A percentile compares a stretch with the other conserved stretches of the same genome.
phyloP scores from a whole-genome alignment of 1,140 invertebrate species.

The Rhagoletis pomonella region DNA sequence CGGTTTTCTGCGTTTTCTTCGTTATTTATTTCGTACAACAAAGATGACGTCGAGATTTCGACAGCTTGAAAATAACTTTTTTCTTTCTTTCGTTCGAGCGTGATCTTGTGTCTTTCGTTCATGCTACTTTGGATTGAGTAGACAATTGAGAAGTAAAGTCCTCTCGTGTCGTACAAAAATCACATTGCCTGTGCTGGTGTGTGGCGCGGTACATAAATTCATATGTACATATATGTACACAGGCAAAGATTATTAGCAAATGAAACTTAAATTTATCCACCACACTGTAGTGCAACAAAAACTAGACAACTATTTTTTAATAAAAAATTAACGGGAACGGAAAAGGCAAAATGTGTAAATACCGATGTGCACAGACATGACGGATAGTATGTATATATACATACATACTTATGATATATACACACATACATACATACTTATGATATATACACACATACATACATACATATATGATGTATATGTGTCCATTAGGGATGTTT shows the following conservation, averaged over 20 bases:
- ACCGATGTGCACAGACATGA: background rate
- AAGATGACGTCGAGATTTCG: no score
- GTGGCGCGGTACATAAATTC: no score
- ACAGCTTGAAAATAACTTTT: no score
- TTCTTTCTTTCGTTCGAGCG: no score
- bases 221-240: background rate
- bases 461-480: background rate
- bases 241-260: background rate
- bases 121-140: no score
- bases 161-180: no score
- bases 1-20: no score
- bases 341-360: slow-evolving; percentile 31
- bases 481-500: no score
- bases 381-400: background rate
- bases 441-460: background rate
- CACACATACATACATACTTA: background rate
- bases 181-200: no score
- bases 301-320: slow-evolving; percentile 1
- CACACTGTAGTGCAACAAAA: slow-evolving; percentile 4
- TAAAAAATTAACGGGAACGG: slow-evolving; percentile 42
- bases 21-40: no score
- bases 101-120: no score
- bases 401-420: background rate
- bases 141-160: no score
- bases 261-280: slow-evolving; percentile 8